Conservation (phyloP, 1,140 invertebrate genomes). For the Ruditapes philippinarum region DNA sequence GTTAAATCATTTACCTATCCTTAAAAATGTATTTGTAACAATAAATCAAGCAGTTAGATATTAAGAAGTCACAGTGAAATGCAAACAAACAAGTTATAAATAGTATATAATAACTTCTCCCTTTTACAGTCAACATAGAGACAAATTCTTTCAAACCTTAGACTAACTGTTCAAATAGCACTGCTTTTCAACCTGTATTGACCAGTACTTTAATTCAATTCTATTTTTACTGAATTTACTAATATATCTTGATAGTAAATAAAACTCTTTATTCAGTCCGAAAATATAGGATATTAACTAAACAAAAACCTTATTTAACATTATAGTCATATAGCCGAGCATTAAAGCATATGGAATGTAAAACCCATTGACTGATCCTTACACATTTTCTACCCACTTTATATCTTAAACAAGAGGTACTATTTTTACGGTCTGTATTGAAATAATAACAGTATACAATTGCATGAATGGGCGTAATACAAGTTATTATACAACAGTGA, state of each 20-base stretch:
- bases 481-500: background rate
- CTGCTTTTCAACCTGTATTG: no score
- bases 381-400: background rate
- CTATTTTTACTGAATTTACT: background rate
- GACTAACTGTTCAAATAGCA: no score
- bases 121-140: no score
- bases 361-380: conserved; percentile 6
- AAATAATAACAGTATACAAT: background rate
- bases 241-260: background rate
- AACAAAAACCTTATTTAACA: background rate
- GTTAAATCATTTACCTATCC: no score
- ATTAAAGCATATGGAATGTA: conserved; percentile 24
- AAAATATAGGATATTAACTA: background rate
- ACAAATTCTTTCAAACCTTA: no score
- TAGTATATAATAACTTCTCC: no score
- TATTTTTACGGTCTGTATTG: background rate
- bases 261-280: background rate
- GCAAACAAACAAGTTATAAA: no score
- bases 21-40: no score
- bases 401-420: background rate
- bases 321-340: background rate
- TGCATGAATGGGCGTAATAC: background rate
- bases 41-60: no score
- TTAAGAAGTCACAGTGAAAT: no score
- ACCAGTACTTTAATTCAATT: background rate